These are phyloP conservation scores for Oreocharis arfaki DNA, from an alignment of 2,113 vertebrate species.

Conservation along the genomic window DNA sequence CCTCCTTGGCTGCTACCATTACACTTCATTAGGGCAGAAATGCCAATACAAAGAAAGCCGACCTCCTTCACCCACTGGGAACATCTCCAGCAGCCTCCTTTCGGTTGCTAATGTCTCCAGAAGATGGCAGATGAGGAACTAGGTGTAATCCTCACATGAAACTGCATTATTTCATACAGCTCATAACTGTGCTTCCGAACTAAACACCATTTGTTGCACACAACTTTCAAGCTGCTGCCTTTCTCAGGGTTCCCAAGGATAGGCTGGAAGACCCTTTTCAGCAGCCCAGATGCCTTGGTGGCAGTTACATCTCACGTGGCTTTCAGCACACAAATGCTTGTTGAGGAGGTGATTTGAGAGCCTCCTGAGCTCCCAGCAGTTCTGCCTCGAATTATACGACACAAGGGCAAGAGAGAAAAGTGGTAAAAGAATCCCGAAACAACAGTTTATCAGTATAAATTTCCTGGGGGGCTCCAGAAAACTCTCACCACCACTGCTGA, in stretches of 20 bases:
- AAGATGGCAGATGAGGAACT: background rate
- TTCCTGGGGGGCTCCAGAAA: background rate
- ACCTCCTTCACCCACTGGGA: background rate
- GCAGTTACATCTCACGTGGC: background rate
- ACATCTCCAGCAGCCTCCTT: background rate
- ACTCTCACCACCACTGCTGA: background rate
- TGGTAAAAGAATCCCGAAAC: background rate
- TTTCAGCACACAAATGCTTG: background rate
- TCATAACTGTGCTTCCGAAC: background rate
- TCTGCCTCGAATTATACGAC: background rate
- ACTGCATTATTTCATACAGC: rapidly evolving
- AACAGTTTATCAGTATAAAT: background rate
- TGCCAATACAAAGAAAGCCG: background rate
- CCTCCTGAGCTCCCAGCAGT: background rate
- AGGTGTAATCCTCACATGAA: background rate
- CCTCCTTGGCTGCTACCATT: background rate
- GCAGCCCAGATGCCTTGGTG: background rate
- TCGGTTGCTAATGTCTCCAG: background rate
- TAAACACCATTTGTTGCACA: background rate
- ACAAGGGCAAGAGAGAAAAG: background rate
- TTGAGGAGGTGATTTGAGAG: background rate
- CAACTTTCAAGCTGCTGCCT: background rate
- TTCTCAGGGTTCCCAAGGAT: background rate
- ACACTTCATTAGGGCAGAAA: background rate
- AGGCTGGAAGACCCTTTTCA: slow-evolving; percentile 6